A percentile compares a stretch with the other conserved stretches of the same genome.
phyloP scores from a whole-genome alignment of 2,113 vertebrate genomes.

The Syngnathoides biaculeatus region DNA sequence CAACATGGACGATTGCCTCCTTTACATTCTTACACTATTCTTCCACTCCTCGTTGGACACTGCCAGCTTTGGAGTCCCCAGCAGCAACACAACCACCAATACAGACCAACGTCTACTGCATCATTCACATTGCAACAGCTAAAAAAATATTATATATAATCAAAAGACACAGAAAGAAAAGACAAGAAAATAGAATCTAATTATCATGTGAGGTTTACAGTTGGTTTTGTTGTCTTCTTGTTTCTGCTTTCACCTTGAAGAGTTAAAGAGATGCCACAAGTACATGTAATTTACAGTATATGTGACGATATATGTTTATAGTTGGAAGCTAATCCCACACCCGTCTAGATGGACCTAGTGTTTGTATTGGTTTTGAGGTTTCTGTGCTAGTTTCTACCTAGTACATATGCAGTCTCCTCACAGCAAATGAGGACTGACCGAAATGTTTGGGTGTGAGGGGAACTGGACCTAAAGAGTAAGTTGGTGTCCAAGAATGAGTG shows the following conservation, averaged over 20 bases:
- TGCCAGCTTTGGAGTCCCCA: constrained; percentile 45
- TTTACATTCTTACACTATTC: constrained; percentile 52
- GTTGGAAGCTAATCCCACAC: constrained; percentile 50
- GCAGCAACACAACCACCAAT: constrained; percentile 37
- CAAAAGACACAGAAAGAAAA: constrained; percentile 22
- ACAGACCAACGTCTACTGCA: constrained; percentile 41
- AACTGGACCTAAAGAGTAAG: constrained; percentile 54
- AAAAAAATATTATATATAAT: no score
- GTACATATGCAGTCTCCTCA: constrained; percentile 27
- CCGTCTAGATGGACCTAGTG: constrained; percentile 65
- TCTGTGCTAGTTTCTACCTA: constrained; percentile 39
- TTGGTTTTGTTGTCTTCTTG: constrained; percentile 57
- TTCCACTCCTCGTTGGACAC: constrained; percentile 47
- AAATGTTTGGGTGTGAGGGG: constrained; percentile 54
- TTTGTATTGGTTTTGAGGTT: constrained; percentile 65
- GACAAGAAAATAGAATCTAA: constrained; percentile 46
- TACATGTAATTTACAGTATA: constrained; percentile 35
- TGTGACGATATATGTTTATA: constrained; percentile 70
- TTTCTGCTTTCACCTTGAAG: constrained; percentile 46
- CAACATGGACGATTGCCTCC: constrained; percentile 58
- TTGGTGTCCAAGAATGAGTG: constrained; percentile 44
- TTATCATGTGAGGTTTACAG: constrained; percentile 65
- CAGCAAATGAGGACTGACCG: constrained; percentile 41
- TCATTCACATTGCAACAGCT: constrained; percentile 51
- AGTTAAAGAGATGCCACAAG: constrained; percentile 48